These are phyloP conservation scores for Steromphala cineraria DNA, from an alignment of 2,888 invertebrate genomes.

Conservation along the genomic window DNA sequence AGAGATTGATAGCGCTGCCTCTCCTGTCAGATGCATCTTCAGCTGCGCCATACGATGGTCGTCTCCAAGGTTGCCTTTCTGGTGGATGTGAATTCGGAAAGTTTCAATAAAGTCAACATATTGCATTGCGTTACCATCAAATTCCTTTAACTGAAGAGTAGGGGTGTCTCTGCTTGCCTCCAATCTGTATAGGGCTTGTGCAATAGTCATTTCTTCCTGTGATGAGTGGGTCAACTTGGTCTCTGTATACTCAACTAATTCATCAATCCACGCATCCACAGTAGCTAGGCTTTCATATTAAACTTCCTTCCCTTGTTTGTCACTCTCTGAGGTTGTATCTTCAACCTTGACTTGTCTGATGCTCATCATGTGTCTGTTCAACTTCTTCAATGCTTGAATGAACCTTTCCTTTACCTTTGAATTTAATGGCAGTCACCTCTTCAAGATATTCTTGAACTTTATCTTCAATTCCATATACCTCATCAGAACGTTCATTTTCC, in stretches of 20 bases:
- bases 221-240: neutral
- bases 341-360: too few relatives aligned
- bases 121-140: neutral
- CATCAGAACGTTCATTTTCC: neutral
- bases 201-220: neutral
- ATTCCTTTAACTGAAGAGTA: neutral
- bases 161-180: neutral
- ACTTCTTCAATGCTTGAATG: too few relatives aligned
- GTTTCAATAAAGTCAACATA: neutral
- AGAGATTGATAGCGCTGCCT: neutral
- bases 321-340: too few relatives aligned
- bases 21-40: neutral
- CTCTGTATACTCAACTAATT: neutral
- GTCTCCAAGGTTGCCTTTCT: neutral
- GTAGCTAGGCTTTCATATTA: neutral
- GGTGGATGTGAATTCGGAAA: neutral
- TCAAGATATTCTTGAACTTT: too few relatives aligned
- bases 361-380: too few relatives aligned
- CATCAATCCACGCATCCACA: neutral
- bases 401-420: too few relatives aligned
- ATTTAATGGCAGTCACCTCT: too few relatives aligned
- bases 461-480: too few relatives aligned
- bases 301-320: too few relatives aligned
- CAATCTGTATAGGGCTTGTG: neutral
- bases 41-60: neutral